phyloP scores from a whole-genome alignment of 2,888 invertebrate species.

The Aplocera efformata region DNA sequence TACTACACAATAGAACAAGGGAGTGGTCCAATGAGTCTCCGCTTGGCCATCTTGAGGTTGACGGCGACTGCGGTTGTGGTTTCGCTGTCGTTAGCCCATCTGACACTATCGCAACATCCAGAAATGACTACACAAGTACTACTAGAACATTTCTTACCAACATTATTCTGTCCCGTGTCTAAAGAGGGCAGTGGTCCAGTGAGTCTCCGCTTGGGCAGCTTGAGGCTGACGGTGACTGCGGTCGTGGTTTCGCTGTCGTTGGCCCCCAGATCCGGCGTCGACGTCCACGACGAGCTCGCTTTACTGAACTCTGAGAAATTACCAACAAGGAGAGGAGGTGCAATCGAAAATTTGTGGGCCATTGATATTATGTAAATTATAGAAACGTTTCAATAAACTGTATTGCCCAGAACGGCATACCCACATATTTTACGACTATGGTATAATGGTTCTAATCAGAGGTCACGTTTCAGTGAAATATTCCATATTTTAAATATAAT shows the following conservation, averaged over 20 bases:
- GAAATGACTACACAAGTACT: not conserved
- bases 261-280: conserved; percentile 89
- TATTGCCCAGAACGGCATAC: no score
- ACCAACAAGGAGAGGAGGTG: conserved; percentile 23
- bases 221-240: conserved; percentile 85
- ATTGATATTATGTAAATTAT: no score
- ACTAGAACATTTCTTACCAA: conserved; percentile 29
- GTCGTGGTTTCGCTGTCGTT: conserved; percentile 79
- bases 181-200: conserved; percentile 79
- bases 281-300: conserved; percentile 86
- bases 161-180: conserved; percentile 72
- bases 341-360: conserved; percentile 1
- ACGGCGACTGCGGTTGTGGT: conserved; percentile 56
- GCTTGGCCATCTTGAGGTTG: conserved; percentile 19
- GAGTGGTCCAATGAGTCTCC: conserved; percentile 81
- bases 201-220: conserved; percentile 83
- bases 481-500: no score
- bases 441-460: no score
- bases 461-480: no score
- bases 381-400: no score
- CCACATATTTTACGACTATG: no score
- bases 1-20: no score
- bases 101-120: not conserved
- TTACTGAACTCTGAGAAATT: conserved; percentile 59
- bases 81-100: not conserved